A percentile compares a stretch with the other conserved stretches of the same genome.
phyloP scores from a whole-genome alignment of 1,140 invertebrate genomes.

The Cyclina sinensis region DNA sequence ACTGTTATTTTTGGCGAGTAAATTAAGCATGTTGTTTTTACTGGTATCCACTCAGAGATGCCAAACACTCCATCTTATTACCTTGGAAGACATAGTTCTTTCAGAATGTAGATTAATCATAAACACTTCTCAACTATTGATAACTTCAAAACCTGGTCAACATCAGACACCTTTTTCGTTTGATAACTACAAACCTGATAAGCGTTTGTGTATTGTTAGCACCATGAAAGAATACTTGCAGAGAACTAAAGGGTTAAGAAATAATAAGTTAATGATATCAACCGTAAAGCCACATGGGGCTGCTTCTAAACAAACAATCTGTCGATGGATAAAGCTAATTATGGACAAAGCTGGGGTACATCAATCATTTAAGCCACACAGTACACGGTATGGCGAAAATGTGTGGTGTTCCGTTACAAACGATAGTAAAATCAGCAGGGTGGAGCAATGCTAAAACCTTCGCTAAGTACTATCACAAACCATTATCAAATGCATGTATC shows the following conservation, averaged over 20 bases:
- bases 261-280: neutral
- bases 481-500: neutral
- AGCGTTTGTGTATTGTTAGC: neutral
- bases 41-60: neutral
- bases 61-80: neutral
- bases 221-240: neutral
- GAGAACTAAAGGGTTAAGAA: neutral
- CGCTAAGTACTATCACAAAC: neutral
- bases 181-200: neutral
- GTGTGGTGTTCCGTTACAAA: neutral
- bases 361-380: neutral
- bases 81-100: neutral
- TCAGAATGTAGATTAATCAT: neutral
- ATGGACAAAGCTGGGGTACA: neutral
- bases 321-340: neutral
- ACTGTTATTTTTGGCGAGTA: neutral
- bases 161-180: neutral
- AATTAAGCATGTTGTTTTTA: conserved; percentile 7
- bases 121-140: neutral
- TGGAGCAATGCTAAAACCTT: neutral
- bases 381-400: neutral
- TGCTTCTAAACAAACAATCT: conserved; percentile 17
- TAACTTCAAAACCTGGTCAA: neutral
- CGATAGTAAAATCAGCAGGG: neutral
- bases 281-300: conserved; percentile 11